These are phyloP conservation scores for Regulus satrapa DNA, from an alignment of 2,113 vertebrate genomes.

Conservation along the genomic window DNA sequence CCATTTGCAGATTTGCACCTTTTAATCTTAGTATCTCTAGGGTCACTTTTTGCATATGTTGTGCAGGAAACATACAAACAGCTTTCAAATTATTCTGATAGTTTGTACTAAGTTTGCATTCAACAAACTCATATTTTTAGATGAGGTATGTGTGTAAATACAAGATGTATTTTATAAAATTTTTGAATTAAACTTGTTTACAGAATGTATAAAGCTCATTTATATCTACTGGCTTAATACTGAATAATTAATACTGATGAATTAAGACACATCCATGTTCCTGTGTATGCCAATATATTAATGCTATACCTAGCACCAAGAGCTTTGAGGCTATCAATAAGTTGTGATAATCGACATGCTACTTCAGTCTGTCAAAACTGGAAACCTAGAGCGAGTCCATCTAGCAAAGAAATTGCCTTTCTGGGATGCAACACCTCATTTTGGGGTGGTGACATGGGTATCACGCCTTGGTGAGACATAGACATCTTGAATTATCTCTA, in stretches of 20 bases:
- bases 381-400: background rate
- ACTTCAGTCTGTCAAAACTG: background rate
- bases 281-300: background rate
- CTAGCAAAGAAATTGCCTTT: background rate
- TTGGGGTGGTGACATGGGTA: background rate
- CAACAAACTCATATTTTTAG: constrained; percentile 53
- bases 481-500: background rate
- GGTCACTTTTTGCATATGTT: constrained; percentile 25
- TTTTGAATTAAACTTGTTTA: constrained; percentile 62
- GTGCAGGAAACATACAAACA: constrained; percentile 30
- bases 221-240: constrained; percentile 32
- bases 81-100: constrained; percentile 10
- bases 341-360: background rate
- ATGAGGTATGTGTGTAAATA: constrained; percentile 61
- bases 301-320: background rate
- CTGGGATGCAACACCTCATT: background rate
- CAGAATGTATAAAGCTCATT: constrained; percentile 46
- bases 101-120: constrained; percentile 44
- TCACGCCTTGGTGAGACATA: rapidly evolving
- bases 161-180: constrained; percentile 61
- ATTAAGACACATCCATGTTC: background rate
- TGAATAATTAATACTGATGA: background rate
- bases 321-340: constrained; percentile 10
- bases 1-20: constrained; percentile 30
- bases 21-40: constrained; percentile 28